Base-by-base conservation (phyloP, 2,113 vertebrate species). In the Corythoichthys intestinalis region DNA sequence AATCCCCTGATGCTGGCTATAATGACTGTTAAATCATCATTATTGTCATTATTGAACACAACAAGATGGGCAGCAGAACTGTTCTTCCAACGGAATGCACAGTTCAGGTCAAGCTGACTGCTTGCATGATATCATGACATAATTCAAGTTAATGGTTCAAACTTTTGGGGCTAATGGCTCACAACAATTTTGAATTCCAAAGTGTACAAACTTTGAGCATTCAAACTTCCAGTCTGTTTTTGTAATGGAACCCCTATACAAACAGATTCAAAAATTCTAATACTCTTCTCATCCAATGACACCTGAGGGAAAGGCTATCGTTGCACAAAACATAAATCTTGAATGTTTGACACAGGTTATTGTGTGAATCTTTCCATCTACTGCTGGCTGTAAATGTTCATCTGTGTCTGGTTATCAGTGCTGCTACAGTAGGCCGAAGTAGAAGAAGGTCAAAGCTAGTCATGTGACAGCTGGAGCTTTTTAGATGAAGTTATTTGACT, bases 391-490 rank as follows among this genome's bases (percentile, higher is more conserved):
- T 80, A 84, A 77, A 73, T 82, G 79, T 83, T 74, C 88, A 83
- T 84, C 78, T 87, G 84, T 64, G 68, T 85, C 80, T 86, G 73
- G 83, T 90, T 90, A 87, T 78, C 80, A 73, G 71, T 10, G 2
- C 59, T 56, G 80, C 84, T 87, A 81, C 82, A 81, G 85, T 83
- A 87, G 86, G 73, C 77, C 50, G 69, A 81, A 76, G 79, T 83
- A 79, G 81, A 81, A 83, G 82, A 82, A 80, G 88, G 83, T 84
- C 79, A 82, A 62, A 80, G 78, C 79, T 58, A 77, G 81, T 83
- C 82, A 84, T 84, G 88, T 87, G 84, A 83, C 75, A 77, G 83
- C 82, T 81, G 80, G 80, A 80, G 78, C 78, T 76, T 77, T 86
- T 63, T 70, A 78, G 71, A 57, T 74, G 63, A 65, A 70, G 79